Evolutionary conservation across 2,113 vertebrate genomes (phyloP).

Genomic region (Trichechus manatus): DNA sequence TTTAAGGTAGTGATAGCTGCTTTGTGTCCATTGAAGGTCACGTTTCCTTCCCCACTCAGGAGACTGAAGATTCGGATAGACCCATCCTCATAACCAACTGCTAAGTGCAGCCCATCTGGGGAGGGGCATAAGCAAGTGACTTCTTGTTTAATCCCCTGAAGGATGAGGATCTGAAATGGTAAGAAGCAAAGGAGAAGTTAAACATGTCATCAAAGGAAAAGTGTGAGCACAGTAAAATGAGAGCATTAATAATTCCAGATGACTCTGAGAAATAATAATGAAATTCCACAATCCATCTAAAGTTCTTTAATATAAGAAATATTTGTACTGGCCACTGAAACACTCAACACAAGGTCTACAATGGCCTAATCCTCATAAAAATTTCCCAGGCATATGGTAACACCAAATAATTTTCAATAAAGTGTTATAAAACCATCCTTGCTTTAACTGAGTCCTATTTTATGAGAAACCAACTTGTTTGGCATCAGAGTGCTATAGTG

Average conservation of each 20-base stretch:
- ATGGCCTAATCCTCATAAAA: background rate
- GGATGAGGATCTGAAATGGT: conserved; percentile 93
- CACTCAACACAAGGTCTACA: background rate
- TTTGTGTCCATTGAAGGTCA: conserved; percentile 97
- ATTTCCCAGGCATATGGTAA: background rate
- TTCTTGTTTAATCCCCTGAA: conserved; percentile 95
- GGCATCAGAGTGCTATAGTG: background rate
- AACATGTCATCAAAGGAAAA: background rate
- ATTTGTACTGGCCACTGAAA: background rate
- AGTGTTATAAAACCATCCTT: background rate
- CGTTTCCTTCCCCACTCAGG: conserved; percentile 91
- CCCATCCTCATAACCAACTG: conserved; percentile 97
- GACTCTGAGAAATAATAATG: background rate
- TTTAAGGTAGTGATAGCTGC: conserved; percentile 92
- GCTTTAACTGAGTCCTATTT: background rate
- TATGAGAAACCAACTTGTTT: background rate
- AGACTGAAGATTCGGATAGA: conserved; percentile 94
- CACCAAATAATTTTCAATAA: background rate
- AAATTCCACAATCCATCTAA: background rate
- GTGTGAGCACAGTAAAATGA: background rate
- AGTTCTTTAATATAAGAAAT: conserved; percentile 14
- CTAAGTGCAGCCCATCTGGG: conserved; percentile 94
- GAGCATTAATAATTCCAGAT: background rate
- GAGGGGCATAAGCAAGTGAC: conserved; percentile 94
- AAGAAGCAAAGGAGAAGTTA: conserved; percentile 54